A percentile compares a stretch with the other conserved stretches of the same genome.
Conservation (phyloP, 2,888 invertebrate species). For the Leptinotarsa peninsularis region DNA sequence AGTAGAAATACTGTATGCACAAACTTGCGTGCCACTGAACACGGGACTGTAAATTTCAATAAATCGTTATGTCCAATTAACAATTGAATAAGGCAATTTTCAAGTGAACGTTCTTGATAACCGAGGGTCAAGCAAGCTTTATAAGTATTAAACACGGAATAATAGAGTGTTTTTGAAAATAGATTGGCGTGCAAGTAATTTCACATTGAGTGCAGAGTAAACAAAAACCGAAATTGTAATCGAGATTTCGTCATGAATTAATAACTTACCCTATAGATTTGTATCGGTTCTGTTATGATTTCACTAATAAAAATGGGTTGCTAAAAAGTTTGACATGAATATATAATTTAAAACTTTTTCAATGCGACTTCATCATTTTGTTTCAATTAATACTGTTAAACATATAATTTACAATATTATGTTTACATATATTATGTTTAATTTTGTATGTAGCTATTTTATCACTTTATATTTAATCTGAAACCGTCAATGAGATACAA, state of each 20-base stretch:
- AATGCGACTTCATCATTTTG: too few relatives aligned
- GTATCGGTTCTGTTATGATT: not conserved
- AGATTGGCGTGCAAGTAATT: conserved; percentile 1
- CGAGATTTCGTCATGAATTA: not conserved
- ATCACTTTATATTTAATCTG: too few relatives aligned
- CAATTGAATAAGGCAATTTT: conserved; percentile 28
- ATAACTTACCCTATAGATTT: not conserved
- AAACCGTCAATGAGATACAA: too few relatives aligned
- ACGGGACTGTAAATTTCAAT: conserved; percentile 24
- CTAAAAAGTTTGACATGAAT: too few relatives aligned
- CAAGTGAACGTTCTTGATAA: conserved; percentile 6
- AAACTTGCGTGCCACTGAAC: conserved; percentile 12
- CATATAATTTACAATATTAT: too few relatives aligned
- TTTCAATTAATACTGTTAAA: too few relatives aligned
- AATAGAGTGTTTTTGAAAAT: conserved; percentile 4
- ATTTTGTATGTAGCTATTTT: too few relatives aligned
- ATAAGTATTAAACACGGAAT: conserved; percentile 8
- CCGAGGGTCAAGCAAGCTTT: conserved; percentile 11
- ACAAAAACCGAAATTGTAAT: not conserved
- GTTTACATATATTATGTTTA: too few relatives aligned
- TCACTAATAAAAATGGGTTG: too few relatives aligned
- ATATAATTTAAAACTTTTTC: too few relatives aligned
- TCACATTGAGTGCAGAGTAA: not conserved
- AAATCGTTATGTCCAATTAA: conserved; percentile 26
- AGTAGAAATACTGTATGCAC: not conserved